Conservation (phyloP, 2,113 vertebrate species). For the Sapayoa aenigma region DNA sequence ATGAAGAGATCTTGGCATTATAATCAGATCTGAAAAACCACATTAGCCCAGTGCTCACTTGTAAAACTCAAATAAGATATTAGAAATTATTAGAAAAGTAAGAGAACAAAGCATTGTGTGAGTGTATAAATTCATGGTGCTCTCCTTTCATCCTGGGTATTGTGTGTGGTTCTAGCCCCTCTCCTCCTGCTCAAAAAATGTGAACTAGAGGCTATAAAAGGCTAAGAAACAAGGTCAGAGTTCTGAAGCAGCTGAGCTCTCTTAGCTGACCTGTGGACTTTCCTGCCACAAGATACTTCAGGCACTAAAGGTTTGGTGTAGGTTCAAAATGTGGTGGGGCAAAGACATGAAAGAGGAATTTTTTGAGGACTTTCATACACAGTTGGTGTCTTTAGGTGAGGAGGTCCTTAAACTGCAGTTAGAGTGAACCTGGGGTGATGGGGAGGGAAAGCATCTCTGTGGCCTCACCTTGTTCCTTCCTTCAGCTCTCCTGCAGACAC, state of each 20-base stretch:
- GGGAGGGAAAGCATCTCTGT: background rate
- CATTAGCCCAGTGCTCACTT: background rate
- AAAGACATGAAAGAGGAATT: background rate
- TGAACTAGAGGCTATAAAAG: background rate
- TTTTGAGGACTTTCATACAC: rapidly evolving
- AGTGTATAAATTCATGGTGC: background rate
- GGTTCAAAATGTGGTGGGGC: background rate
- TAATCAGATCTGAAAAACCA: background rate
- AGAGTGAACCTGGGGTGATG: background rate
- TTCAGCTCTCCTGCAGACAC: background rate
- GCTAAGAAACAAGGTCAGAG: background rate
- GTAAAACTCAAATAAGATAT: background rate
- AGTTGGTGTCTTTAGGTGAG: background rate
- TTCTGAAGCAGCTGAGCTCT: background rate
- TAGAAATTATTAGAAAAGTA: background rate
- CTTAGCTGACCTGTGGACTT: background rate
- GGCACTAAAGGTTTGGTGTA: background rate
- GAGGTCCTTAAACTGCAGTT: background rate
- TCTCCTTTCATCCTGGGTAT: background rate
- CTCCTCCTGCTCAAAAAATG: background rate
- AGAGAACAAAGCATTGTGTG: background rate
- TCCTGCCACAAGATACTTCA: background rate
- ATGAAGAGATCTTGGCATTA: background rate
- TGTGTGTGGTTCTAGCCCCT: background rate
- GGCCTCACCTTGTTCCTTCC: background rate